Conservation (phyloP, 2,888 invertebrate species). For the Aquatica leii region DNA sequence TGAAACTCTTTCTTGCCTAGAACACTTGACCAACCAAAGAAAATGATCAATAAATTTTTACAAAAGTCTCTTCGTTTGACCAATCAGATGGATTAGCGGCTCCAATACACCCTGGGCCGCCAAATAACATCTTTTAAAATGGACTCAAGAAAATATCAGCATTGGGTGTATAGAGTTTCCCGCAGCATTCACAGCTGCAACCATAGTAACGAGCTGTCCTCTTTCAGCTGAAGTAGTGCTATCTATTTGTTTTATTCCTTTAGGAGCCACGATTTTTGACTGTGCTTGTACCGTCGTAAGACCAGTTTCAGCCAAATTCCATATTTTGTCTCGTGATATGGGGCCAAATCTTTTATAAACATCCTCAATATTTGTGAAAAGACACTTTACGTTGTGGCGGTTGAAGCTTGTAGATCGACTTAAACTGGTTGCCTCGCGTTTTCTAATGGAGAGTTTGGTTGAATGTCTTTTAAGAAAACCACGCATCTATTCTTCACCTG, state of each 20-base stretch:
- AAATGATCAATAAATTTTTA: constrained; percentile 11
- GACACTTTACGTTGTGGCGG: constrained; percentile 38
- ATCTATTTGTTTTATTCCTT: constrained; percentile 53
- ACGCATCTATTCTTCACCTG: too few relatives aligned
- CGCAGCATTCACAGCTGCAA: constrained; percentile 50
- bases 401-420: constrained; percentile 42
- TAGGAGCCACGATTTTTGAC: constrained; percentile 49
- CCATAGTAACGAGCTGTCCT: too few relatives aligned
- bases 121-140: constrained; percentile 12
- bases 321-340: constrained; percentile 34
- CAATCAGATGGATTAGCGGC: too few relatives aligned
- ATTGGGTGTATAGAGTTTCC: constrained; percentile 47
- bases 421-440: constrained; percentile 40
- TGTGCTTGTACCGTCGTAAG: constrained; percentile 53
- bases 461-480: too few relatives aligned
- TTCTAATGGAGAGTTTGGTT: constrained; percentile 24
- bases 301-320: constrained; percentile 53
- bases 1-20: too few relatives aligned
- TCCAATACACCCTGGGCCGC: background rate
- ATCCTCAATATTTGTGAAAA: constrained; percentile 44
- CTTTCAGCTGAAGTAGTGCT: constrained; percentile 54
- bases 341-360: constrained; percentile 16
- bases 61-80: too few relatives aligned
- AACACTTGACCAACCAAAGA: background rate
- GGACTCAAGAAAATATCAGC: too few relatives aligned